A percentile compares a stretch with the other conserved stretches of the same genome.
phyloP scores from a whole-genome alignment of 2,888 invertebrate species.

The Hymenopus coronatus region DNA sequence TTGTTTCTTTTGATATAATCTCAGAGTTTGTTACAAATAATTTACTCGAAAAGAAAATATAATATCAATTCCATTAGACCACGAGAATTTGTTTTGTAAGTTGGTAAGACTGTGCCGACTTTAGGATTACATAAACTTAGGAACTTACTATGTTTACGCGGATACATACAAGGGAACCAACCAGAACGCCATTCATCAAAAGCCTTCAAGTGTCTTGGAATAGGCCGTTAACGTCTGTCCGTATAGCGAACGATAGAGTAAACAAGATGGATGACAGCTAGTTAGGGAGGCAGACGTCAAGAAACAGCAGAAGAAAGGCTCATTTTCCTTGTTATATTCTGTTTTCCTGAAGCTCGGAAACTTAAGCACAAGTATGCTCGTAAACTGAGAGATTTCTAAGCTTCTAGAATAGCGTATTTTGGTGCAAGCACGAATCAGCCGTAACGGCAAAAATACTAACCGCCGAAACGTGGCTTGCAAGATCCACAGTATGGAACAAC shows the following conservation, averaged over 20 bases:
- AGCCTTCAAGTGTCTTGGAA: background rate
- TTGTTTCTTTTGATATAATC: too few relatives aligned
- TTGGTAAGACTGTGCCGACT: background rate
- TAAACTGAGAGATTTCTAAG: background rate
- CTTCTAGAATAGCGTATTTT: background rate
- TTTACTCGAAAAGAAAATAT: too few relatives aligned
- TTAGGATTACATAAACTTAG: background rate
- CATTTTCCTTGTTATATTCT: background rate
- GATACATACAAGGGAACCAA: background rate
- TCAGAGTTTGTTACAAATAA: too few relatives aligned
- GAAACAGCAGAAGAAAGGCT: background rate
- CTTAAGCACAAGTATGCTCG: background rate
- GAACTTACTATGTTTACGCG: background rate
- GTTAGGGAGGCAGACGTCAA: background rate
- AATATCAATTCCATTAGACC: too few relatives aligned
- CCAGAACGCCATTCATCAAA: background rate
- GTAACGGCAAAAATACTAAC: background rate
- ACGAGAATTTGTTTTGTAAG: background rate
- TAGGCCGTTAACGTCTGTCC: background rate
- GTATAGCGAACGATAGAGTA: background rate
- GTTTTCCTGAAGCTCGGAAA: background rate
- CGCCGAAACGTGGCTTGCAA: too few relatives aligned
- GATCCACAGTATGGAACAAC: too few relatives aligned
- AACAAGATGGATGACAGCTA: background rate
- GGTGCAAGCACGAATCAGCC: background rate